Base-by-base conservation (phyloP, 2,113 vertebrate species). In the Apodemus speciosus region DNA sequence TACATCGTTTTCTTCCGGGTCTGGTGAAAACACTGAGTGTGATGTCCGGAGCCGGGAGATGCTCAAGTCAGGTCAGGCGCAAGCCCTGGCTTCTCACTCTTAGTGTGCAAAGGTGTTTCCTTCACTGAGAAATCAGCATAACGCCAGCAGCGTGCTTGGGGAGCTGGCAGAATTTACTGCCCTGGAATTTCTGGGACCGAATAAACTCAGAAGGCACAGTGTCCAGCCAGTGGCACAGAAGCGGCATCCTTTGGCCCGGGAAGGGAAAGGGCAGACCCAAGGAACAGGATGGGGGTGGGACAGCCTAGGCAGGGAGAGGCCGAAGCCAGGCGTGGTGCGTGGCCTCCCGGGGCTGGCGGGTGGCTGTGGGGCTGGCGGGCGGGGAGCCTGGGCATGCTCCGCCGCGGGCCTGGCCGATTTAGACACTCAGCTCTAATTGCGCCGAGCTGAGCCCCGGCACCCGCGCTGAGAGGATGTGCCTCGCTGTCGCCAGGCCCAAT, bases 381-480 rank as follows among this genome's bases (percentile, higher is more conserved):
- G 90, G 94, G 96, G 94, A 97, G 94, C 96, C 96, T 89, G 98
- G 98, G 97, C 99, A 99, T 99, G 99, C 98, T 98, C 97, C 94
- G 98, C 97, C 96, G 95, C 98, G 98, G 98, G 97, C 98, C 97
- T 94, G 97, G 98, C 98, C 98, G 95, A 99, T 99, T 99, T 99
- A 99, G 98, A 97, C 97, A 96, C 98, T 98, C 97, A 97, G 97
- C 95, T 97, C 97, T 99, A 99, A 99, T 99, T 99, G 99, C 97
- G 91, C 96, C 95, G 97, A 96, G 97, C 97, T 97, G 97, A 97
- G 98, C 98, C 97, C 97, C 95, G 95, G 98, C 98, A 98, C 98
- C 97, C 97, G 95, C 98, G 97, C 98, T 94, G 98, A 97, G 97
- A 96, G 93, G 97, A 97, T 98, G 98, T 99, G 98, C 98, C 98